Base-by-base conservation (phyloP, 2,113 vertebrate genomes). In the Lampris incognitus region DNA sequence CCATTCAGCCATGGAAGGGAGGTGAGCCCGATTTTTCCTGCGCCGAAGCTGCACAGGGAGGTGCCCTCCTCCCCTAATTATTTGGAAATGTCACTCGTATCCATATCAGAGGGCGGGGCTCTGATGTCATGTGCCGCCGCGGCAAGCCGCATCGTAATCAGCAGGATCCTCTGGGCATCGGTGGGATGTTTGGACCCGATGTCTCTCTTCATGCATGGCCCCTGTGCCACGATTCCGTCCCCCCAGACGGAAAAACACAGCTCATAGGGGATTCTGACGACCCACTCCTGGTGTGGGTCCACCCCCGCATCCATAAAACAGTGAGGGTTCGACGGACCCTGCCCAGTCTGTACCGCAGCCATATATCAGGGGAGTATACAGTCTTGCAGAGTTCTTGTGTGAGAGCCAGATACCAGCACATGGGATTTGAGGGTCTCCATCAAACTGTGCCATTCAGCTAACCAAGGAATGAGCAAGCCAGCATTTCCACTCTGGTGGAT, bases 31-130 rank as follows among this genome's bases (percentile, higher is more conserved):
- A 86, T 91, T 93, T 76, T 88, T 90, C 92, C 78, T 88, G 79
- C 37, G 41, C 78, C 80, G 67, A 76, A 86, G 85, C 81, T 79
- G 81, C 89, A 77, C 82, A 84, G 87, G 91, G 91, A 89, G 91
- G 88, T 67, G 83, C 85, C 77, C 75, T 70, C 77, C 75, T 70
- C 79, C 88, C 84, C 89, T 83, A 87, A 88, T 89, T 93, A 88
- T 83, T 74, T 88, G 83, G 79, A 91, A 93, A 90, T 87, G 88
- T 89, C 87, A 91, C 79, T 83, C 59, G 87, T 89, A 85, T 88
- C 87, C 77, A 24, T 89, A 88, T 93, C 87, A 85, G 83, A 86
- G 83, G 86, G 89, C 39, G 85, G 68, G 88, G 74, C 79, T 79
- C 71, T 91, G 87, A 92, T 83, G 86, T 93, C 81, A 92, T 82